phyloP scores from a whole-genome alignment of 1,140 invertebrate genomes.

The Spodoptera frugiperda region DNA sequence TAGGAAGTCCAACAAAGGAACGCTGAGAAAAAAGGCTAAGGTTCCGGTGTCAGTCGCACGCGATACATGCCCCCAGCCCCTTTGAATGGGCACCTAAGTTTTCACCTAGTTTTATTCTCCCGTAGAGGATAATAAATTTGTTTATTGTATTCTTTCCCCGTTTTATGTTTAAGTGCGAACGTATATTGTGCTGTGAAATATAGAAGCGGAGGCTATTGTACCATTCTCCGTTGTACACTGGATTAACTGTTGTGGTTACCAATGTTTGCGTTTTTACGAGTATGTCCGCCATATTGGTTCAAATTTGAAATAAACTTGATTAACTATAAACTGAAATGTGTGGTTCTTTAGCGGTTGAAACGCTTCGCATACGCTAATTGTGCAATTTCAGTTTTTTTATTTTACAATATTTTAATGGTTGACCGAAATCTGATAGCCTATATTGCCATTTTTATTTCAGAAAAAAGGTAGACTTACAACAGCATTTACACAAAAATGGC shows the following conservation, averaged over 20 bases:
- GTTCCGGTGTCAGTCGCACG: conserved; percentile 73
- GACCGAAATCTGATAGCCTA: background rate
- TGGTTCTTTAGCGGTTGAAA: background rate
- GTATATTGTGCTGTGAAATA: conserved; percentile 39
- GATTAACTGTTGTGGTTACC: conserved; percentile 9
- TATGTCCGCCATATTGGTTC: conserved; percentile 7
- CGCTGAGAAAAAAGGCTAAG: conserved; percentile 68
- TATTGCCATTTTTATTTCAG: background rate
- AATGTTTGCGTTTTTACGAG: background rate
- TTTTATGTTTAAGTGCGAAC: conserved; percentile 40
- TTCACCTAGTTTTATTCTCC: conserved; percentile 41
- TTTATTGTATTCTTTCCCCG: conserved; percentile 43
- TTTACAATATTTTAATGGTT: too few species aligned
- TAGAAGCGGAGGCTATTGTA: conserved; percentile 22
- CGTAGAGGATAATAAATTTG: conserved; percentile 41
- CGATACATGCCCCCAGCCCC: conserved; percentile 8
- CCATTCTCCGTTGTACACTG: background rate
- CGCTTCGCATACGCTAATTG: background rate
- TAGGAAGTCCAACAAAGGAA: conserved; percentile 72
- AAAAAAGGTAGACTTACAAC: too few species aligned
- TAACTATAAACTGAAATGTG: conserved; percentile 4
- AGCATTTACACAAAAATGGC: too few species aligned
- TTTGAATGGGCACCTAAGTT: conserved; percentile 41
- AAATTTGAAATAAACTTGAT: conserved; percentile 15
- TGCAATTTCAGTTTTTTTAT: background rate